A percentile compares a stretch with the other conserved stretches of the same genome.
Evolutionary conservation across 2,888 invertebrate species (phyloP).

Genomic region (Lasioglossum oenotherae): DNA sequence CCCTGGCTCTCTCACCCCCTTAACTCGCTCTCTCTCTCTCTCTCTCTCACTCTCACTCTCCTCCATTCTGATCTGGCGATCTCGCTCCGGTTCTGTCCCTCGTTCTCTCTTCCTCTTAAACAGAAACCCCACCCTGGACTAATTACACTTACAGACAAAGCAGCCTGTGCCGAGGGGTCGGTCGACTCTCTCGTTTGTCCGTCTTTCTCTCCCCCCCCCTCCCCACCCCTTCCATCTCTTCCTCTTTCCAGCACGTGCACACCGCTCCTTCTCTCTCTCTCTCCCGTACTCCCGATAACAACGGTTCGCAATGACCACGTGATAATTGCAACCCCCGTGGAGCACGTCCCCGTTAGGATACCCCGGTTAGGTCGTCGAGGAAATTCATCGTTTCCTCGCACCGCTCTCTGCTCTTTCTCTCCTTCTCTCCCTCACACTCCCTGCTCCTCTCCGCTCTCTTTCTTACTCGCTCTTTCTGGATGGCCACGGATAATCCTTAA

Average conservation of each 20-base stretch:
- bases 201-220: constrained; percentile 24
- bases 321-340: constrained; percentile 81
- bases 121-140: constrained; percentile 81
- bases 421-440: background rate
- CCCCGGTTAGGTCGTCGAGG: constrained; percentile 73
- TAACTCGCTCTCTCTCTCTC: constrained; percentile 21
- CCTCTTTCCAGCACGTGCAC: constrained; percentile 29
- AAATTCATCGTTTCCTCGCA: constrained; percentile 79
- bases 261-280: constrained; percentile 20
- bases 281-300: constrained; percentile 79
- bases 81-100: constrained; percentile 25
- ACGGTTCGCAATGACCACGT: constrained; percentile 82
- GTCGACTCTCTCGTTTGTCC: constrained; percentile 61
- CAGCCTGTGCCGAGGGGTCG: constrained; percentile 80
- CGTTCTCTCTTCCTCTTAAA: constrained; percentile 58
- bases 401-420: constrained; percentile 38
- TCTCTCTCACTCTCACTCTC: background rate
- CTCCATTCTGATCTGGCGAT: constrained; percentile 26
- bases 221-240: constrained; percentile 15
- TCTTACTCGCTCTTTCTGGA: constrained; percentile 25
- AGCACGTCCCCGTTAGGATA: constrained; percentile 75
- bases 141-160: constrained; percentile 85
- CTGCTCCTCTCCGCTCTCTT: background rate
- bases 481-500: constrained; percentile 63
- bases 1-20: constrained; percentile 7